Percentiles rank a stretch among this genome's conserved stretches.
phyloP scores from a whole-genome alignment of 2,888 invertebrate genomes.

The Scotopteryx bipunctaria region DNA sequence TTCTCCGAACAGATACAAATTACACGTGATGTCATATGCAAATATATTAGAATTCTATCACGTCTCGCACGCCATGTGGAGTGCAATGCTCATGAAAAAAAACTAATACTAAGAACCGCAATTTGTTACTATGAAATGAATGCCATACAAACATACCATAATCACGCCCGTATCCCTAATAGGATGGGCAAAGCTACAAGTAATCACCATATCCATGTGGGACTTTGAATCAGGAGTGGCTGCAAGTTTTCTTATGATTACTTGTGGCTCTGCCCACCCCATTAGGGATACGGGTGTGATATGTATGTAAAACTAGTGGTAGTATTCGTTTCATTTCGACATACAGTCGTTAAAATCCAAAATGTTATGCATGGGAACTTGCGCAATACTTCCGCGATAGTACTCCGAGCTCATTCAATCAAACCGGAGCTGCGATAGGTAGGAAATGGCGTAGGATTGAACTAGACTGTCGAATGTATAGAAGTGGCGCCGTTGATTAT shows the following conservation, averaged over 20 bases:
- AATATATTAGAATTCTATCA: constrained; percentile 33
- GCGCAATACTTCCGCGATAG: constrained; percentile 16
- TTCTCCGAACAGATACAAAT: constrained; percentile 30
- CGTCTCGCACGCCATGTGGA: constrained; percentile 22
- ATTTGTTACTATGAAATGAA: background rate
- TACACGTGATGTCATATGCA: constrained; percentile 32
- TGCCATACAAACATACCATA: too few relatives aligned
- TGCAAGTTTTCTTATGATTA: too few relatives aligned
- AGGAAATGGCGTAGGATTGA: constrained; percentile 30
- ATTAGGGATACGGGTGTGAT: too few relatives aligned
- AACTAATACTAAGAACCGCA: background rate
- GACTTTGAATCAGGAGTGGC: too few relatives aligned
- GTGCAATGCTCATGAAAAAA: constrained; percentile 16
- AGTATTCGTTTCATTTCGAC: background rate
- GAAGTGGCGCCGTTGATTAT: background rate
- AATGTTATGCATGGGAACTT: background rate
- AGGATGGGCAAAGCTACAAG: too few relatives aligned
- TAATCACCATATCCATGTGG: too few relatives aligned
- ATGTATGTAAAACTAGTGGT: too few relatives aligned
- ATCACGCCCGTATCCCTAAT: too few relatives aligned
- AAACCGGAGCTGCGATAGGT: constrained; percentile 22
- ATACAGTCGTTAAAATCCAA: background rate
- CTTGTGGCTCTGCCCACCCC: too few relatives aligned
- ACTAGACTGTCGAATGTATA: constrained; percentile 1
- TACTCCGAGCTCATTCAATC: constrained; percentile 36